Base-by-base conservation (phyloP, 1,140 invertebrate genomes). In the Habropoda laboriosa region DNA sequence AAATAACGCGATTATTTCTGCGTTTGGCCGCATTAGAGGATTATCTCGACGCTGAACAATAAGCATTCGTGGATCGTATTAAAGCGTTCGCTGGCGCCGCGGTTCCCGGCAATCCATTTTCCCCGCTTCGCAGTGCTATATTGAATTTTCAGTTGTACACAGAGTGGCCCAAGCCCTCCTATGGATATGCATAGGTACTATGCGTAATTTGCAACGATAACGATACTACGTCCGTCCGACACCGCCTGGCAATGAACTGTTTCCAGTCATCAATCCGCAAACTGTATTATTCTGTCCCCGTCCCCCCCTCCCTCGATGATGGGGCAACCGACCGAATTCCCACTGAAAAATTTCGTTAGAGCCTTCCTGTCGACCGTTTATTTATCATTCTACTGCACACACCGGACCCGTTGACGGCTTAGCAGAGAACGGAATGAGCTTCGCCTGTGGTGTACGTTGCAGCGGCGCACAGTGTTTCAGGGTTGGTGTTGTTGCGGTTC, bases 111-210 rank as follows among this genome's bases (percentile, higher is more conserved):
- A 60, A 77, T 77, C 32, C 75, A 77, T 77, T 71, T 60, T 32
- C 32, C n/a, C 32, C 38, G 53, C 27, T 32, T 18, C 27, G 27
- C 47, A 38, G 38, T 45, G 73, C 73, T 67, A 76, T 51, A 67
- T 76, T 76, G 49, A 77, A 77, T 77, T 77, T 77, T 77, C 75
- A 77, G 53, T 70, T 77, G 66, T 60, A 77, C 66, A 77, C 66
- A 70, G 32, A n/a, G 24, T 38, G 18, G 24, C 0, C 10, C 18
- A 55, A 18, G 6, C 32, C 53, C 18, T 16, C 42, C 53, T 42
- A 70, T 70, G 66, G 32, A 58, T 70, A 77, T 67, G 66, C 75
- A 77, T 70, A 77, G 32, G 53, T 42, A 32, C 42, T 32, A 18
- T n/a, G 42, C 53, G 75, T 77, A 77, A 77, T 77, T 77, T 49